Evolutionary conservation across 2,797 vertebrate genomes (phyloP), one percentile per base, ranked within the genome.

Genomic region (Scarus forsteni): DNA sequence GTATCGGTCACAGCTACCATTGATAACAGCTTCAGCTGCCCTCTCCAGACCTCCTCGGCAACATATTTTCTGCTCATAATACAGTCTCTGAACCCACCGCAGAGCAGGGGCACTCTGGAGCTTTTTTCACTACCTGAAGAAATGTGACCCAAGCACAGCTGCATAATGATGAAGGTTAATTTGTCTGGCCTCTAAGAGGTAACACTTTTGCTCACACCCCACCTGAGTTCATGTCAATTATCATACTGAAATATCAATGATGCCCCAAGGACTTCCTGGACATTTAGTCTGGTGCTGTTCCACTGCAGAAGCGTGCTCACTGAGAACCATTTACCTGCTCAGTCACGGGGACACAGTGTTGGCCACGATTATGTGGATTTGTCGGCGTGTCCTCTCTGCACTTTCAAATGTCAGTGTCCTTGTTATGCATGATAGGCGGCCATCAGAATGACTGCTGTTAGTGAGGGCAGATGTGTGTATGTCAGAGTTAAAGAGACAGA

Each of bases 321-420:
- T 0, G 44, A 63, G 64, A 90, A 66, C 8, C 75, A 72, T 72
- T 91, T 85, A 63, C 77, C 80, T 82, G 66, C 77, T 80, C 64
- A 16, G 61, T 84, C 67, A 27, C 65, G 19, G 38, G 80, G 72
- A 61, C 70, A 35, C 48, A 51, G 34, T 73, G 76, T 81, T 72
- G 61, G 73, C 79, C 51, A 72, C 74, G 76, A 73, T 88, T 83
- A 85, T 89, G 77, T 72, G 85, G 82, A 84, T 88, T 84, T 87
- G 79, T 86, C 81, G 0, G 58, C 8, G 55, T 70, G 73, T 92
- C 86, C 84, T 86, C 59, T 73, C 81, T 53, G 60, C 73, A 39
- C 83, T 81, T 67, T 78, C 71, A 91, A 91, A 92, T 90, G 87
- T 92, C 88, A 92, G 64, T 42, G 6, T 73, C 60, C 67, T 91